Conservation (phyloP, 2,113 vertebrate species). For the Heliornis fulica region DNA sequence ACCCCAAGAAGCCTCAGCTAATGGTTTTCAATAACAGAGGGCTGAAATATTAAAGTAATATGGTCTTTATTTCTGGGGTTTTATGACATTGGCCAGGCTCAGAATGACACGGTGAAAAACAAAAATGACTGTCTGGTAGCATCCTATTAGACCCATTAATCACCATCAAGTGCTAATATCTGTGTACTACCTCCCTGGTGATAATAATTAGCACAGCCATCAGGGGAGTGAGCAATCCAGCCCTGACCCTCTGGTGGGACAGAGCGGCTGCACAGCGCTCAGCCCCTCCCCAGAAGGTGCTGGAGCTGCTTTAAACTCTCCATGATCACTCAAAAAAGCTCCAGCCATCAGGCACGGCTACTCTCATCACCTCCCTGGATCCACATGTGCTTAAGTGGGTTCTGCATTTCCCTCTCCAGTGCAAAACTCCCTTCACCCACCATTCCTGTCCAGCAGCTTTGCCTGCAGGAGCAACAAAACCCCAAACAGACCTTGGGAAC, state of each 20-base stretch:
- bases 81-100: not conserved
- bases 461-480: not conserved
- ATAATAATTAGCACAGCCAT: not conserved
- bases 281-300: not conserved
- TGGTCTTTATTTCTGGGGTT: not conserved
- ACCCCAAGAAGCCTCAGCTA: not conserved
- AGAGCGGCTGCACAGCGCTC: not conserved
- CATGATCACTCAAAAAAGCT: not conserved
- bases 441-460: rapidly evolving
- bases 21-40: not conserved
- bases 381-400: not conserved
- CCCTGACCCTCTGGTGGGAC: rapidly evolving
- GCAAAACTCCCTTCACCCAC: not conserved
- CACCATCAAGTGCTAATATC: not conserved
- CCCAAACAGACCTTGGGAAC: not conserved
- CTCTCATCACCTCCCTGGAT: not conserved
- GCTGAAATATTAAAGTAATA: not conserved
- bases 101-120: not conserved
- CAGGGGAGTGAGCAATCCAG: not conserved
- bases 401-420: rapidly evolving
- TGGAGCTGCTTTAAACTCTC: not conserved
- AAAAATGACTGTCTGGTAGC: not conserved
- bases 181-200: not conserved
- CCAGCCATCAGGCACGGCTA: not conserved
- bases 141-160: not conserved